These are phyloP conservation scores for Romanogobio albipinnatus DNA, from an alignment of 2,113 vertebrate genomes.

Conservation along the genomic window DNA sequence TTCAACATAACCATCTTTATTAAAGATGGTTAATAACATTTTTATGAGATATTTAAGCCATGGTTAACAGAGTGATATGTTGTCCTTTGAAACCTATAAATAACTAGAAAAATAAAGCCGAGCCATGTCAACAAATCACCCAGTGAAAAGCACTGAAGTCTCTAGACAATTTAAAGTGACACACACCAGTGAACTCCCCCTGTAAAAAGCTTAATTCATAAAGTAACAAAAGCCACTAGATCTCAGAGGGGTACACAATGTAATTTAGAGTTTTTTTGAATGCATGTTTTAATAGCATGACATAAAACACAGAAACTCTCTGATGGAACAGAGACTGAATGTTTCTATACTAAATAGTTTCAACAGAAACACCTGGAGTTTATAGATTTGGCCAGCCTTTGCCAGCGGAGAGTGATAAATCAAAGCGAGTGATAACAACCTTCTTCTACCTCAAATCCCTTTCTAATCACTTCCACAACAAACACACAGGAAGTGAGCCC, in stretches of 20 bases:
- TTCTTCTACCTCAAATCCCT: slow-evolving; percentile 68
- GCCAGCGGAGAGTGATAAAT: slow-evolving; percentile 69
- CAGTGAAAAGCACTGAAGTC: neutral
- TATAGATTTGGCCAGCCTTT: slow-evolving; percentile 60
- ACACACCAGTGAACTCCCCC: neutral
- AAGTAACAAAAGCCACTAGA: neutral
- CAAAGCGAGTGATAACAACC: slow-evolving; percentile 73
- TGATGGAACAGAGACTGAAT: slow-evolving; percentile 6
- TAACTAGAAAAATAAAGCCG: neutral
- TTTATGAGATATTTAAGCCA: neutral
- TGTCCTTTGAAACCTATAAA: slow-evolving; percentile 1
- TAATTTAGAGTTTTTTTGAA: too few species aligned
- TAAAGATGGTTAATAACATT: neutral
- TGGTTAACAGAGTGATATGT: slow-evolving; percentile 1
- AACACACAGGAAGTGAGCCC: slow-evolving; percentile 54
- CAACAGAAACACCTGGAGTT: slow-evolving; percentile 67
- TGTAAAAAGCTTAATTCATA: neutral
- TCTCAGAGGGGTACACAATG: neutral
- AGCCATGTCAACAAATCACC: neutral
- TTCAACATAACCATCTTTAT: neutral
- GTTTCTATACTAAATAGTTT: slow-evolving; percentile 46
- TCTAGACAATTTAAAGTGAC: neutral
- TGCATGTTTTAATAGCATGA: neutral
- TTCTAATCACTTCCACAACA: slow-evolving; percentile 72
- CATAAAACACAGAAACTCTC: neutral